Percentiles rank a stretch among this genome's conserved stretches.
These are phyloP conservation scores for Pygoscelis adeliae DNA, from an alignment of 2,113 vertebrate genomes.

Conservation along the genomic window DNA sequence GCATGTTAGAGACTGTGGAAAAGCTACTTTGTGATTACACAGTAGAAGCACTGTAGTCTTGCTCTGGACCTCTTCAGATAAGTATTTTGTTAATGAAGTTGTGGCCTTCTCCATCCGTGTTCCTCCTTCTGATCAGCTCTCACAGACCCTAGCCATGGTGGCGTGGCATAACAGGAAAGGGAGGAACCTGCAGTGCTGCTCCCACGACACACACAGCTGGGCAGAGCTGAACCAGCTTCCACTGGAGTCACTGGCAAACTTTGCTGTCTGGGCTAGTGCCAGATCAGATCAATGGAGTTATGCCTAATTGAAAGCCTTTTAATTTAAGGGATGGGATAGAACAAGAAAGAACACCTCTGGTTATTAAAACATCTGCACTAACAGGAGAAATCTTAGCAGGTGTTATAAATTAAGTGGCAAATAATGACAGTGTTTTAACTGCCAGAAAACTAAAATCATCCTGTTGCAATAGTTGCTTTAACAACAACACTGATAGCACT, in stretches of 20 bases:
- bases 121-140: background rate
- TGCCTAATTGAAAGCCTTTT: background rate
- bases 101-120: background rate
- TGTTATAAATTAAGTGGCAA: background rate
- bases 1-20: background rate
- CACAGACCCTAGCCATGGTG: background rate
- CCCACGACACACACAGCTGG: background rate
- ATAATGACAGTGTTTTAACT: background rate
- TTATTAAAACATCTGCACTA: background rate
- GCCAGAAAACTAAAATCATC: background rate
- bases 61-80: background rate
- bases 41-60: background rate
- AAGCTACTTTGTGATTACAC: background rate
- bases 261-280: background rate
- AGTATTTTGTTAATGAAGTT: background rate
- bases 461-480: background rate
- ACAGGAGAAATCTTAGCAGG: background rate
- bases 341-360: slow-evolving; percentile 4
- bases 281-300: background rate
- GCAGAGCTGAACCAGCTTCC: background rate
- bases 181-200: background rate
- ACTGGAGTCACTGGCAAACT: background rate
- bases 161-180: background rate
- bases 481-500: background rate
- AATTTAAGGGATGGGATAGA: background rate